A percentile compares a stretch with the other conserved stretches of the same genome.
phyloP scores from a whole-genome alignment of 2,888 invertebrate species.

The Nomada fabriciana region DNA sequence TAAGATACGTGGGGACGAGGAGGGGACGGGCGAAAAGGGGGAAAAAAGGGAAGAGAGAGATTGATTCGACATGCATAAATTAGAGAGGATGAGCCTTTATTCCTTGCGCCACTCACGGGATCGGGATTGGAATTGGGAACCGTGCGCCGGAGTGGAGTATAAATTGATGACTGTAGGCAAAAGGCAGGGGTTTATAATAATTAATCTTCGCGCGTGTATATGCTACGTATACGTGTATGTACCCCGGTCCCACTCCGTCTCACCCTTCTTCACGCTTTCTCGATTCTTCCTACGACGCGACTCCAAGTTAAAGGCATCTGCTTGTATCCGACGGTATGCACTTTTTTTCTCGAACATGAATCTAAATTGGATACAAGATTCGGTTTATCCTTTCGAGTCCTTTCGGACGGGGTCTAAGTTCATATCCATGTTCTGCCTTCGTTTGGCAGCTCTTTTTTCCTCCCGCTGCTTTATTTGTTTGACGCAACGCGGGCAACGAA shows the following conservation, averaged over 20 bases:
- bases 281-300: slow-evolving; percentile 11
- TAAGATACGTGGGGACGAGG: not conserved
- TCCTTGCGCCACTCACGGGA: slow-evolving; percentile 73
- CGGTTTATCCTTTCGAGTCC: not conserved
- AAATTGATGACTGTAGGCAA: slow-evolving; percentile 84
- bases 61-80: slow-evolving; percentile 85
- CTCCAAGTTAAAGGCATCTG: slow-evolving; percentile 46
- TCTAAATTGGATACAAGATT: slow-evolving; percentile 2
- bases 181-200: slow-evolving; percentile 84
- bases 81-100: slow-evolving; percentile 83
- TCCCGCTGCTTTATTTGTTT: not conserved
- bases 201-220: slow-evolving; percentile 81
- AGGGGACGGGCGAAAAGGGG: not conserved
- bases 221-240: slow-evolving; percentile 47
- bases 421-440: not conserved
- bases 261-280: slow-evolving; percentile 20
- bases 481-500: no score
- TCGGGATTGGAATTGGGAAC: slow-evolving; percentile 79
- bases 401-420: not conserved
- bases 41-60: slow-evolving; percentile 76
- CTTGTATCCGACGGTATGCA: not conserved
- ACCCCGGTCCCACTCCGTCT: slow-evolving; percentile 30
- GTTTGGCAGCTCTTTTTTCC: not conserved
- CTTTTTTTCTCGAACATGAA: not conserved
- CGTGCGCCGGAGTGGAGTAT: slow-evolving; percentile 71